A percentile compares a stretch with the other conserved stretches of the same genome.
Conservation (phyloP, 2,888 invertebrate genomes). For the Strigamia transsilvanica region DNA sequence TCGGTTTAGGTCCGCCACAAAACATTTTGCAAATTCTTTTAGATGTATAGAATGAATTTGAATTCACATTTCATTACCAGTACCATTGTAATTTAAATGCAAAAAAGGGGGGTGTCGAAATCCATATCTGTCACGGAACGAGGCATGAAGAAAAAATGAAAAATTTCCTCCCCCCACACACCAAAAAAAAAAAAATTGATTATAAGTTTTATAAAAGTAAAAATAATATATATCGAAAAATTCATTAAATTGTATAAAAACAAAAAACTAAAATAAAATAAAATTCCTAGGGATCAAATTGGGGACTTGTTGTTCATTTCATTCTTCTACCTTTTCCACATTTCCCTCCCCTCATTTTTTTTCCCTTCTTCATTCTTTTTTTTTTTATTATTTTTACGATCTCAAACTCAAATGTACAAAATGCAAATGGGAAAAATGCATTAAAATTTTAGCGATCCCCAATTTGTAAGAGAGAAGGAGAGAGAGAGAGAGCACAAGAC, state of each 20-base stretch:
- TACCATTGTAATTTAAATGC: slow-evolving; percentile 42
- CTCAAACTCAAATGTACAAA: slow-evolving; percentile 34
- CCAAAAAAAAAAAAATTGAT: background rate
- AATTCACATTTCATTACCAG: slow-evolving; percentile 39
- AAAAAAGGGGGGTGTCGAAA: slow-evolving; percentile 43
- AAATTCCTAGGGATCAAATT: background rate
- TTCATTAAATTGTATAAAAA: background rate
- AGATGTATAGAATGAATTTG: slow-evolving; percentile 39
- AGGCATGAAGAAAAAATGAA: slow-evolving; percentile 41
- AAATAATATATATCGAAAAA: no score
- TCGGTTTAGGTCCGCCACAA: slow-evolving; percentile 3
- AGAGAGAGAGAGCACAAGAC: slow-evolving; percentile 15
- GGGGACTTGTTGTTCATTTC: slow-evolving; percentile 22
- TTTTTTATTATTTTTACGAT: slow-evolving; percentile 34
- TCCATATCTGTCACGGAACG: slow-evolving; percentile 35
- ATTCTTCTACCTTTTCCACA: background rate
- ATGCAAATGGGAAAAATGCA: slow-evolving; percentile 46
- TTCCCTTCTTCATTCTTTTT: background rate
- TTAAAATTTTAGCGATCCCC: slow-evolving; percentile 52
- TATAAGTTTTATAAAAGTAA: no score
- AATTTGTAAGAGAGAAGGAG: slow-evolving; percentile 41
- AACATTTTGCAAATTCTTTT: slow-evolving; percentile 44
- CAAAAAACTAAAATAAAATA: background rate
- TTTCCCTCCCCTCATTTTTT: background rate
- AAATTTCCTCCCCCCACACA: background rate